Evolutionary conservation across 2,888 invertebrate genomes (phyloP).

Genomic region (Drepana falcataria): DNA sequence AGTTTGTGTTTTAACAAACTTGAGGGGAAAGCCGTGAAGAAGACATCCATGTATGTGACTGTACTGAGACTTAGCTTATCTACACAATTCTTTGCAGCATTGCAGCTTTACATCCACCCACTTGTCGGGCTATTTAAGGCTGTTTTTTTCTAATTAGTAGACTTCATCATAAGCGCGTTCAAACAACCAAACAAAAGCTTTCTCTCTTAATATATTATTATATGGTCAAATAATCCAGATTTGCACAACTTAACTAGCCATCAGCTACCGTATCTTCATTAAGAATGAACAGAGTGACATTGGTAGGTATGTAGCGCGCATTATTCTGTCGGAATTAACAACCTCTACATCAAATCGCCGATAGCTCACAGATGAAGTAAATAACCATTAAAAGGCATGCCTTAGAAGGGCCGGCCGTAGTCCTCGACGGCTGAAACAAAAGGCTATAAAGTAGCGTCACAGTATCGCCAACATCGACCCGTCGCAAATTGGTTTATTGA

Average conservation of each 20-base stretch:
- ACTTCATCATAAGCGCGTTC: too few species aligned
- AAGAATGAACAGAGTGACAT: neutral
- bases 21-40: too few species aligned
- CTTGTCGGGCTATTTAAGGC: too few species aligned
- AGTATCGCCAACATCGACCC: conserved; percentile 35
- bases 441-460: conserved; percentile 41
- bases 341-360: conserved; percentile 11
- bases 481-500: conserved; percentile 71
- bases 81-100: too few species aligned
- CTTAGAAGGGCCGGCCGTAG: conserved; percentile 32
- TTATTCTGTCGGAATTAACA: conserved; percentile 2
- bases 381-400: conserved; percentile 39
- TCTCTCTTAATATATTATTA: too few species aligned
- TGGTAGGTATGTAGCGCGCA: neutral
- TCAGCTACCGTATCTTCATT: neutral
- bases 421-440: conserved; percentile 42
- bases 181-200: too few species aligned
- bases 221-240: too few species aligned
- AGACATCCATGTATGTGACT: too few species aligned
- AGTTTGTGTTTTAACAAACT: too few species aligned
- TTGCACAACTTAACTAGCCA: neutral
- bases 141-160: too few species aligned
- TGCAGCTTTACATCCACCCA: too few species aligned
- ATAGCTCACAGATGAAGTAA: conserved; percentile 30
- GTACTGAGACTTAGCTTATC: too few species aligned